Percentiles rank a stretch among this genome's conserved stretches.
phyloP scores from a whole-genome alignment of 2,888 invertebrate species.

The Ormyrus nitidulus region DNA sequence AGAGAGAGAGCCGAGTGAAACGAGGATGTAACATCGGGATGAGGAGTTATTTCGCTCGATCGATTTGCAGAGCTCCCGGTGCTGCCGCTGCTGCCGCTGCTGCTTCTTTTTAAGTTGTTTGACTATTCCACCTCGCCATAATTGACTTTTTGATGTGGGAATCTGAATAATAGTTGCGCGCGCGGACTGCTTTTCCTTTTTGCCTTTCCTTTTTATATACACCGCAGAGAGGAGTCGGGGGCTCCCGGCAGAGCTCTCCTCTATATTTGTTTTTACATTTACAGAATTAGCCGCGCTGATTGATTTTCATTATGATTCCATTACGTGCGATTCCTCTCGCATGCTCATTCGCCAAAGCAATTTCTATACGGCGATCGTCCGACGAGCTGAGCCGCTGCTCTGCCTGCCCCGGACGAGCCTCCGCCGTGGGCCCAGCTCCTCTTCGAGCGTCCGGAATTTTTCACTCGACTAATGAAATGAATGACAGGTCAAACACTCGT shows the following conservation, averaged over 20 bases:
- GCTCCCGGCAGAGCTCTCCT: background rate
- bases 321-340: constrained; percentile 9
- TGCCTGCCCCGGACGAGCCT: too few species aligned
- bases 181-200: background rate
- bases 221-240: background rate
- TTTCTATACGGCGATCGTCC: too few species aligned
- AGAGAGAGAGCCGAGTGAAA: background rate
- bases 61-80: constrained; percentile 51
- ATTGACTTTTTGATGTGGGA: constrained; percentile 56
- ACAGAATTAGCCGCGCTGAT: constrained; percentile 43
- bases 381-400: too few species aligned
- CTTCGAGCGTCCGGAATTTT: background rate
- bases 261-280: constrained; percentile 43
- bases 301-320: constrained; percentile 53
- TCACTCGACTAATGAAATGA: background rate
- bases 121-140: constrained; percentile 47
- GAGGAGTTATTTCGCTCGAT: constrained; percentile 64
- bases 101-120: constrained; percentile 45
- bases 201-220: constrained; percentile 4
- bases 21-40: constrained; percentile 30
- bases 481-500: background rate
- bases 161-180: constrained; percentile 46
- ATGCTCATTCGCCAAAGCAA: background rate
- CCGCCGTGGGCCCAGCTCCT: too few species aligned
- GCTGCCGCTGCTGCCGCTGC: constrained; percentile 1